phyloP scores from a whole-genome alignment of 2,113 vertebrate genomes.

The Coreoperca whiteheadi region DNA sequence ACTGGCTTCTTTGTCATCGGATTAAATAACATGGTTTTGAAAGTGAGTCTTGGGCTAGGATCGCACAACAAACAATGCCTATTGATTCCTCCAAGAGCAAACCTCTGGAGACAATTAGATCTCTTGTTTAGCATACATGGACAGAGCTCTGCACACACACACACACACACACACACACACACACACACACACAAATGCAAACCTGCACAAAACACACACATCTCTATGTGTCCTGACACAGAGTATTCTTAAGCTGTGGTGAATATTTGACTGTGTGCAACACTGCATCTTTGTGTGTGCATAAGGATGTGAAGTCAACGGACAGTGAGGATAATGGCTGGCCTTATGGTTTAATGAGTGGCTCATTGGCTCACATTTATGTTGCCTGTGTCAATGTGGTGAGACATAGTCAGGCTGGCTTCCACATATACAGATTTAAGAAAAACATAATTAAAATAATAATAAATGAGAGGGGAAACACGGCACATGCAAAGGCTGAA shows the following conservation, averaged over 20 bases:
- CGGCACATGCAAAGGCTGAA: background rate
- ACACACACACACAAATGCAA: constrained; percentile 45
- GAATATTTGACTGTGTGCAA: constrained; percentile 67
- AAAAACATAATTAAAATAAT: background rate
- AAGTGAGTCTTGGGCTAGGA: constrained; percentile 62
- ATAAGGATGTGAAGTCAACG: constrained; percentile 62
- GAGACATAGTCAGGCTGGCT: constrained; percentile 21
- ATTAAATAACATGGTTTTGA: constrained; percentile 52
- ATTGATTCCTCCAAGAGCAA: constrained; percentile 73
- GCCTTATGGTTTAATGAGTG: constrained; percentile 68
- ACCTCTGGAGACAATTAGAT: constrained; percentile 76
- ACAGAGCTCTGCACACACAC: constrained; percentile 42
- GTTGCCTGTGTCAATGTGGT: constrained; percentile 28
- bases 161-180: constrained; percentile 5
- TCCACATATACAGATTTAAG: background rate
- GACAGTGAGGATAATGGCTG: constrained; percentile 59
- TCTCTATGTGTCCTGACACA: constrained; percentile 56
- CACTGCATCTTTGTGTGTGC: constrained; percentile 60
- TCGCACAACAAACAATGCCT: constrained; percentile 73
- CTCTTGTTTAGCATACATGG: constrained; percentile 75
- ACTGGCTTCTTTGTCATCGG: constrained; percentile 44
- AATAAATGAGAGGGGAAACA: background rate
- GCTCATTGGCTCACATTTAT: constrained; percentile 62
- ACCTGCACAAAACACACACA: constrained; percentile 67
- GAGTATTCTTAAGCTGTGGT: constrained; percentile 64